phyloP scores from a whole-genome alignment of 2,797 vertebrate species.

The Diceros bicornis region DNA sequence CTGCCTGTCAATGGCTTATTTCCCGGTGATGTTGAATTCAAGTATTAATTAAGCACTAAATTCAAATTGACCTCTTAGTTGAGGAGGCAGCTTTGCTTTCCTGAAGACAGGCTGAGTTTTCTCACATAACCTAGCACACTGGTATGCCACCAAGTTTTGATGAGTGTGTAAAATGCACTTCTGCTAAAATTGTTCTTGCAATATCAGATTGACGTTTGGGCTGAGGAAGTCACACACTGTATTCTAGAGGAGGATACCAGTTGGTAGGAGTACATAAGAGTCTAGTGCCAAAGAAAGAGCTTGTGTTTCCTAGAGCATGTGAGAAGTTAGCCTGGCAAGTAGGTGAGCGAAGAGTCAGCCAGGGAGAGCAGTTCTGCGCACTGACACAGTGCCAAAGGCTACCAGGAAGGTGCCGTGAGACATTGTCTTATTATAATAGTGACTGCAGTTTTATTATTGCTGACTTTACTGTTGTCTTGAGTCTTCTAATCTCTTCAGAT shows the following conservation, averaged over 20 bases:
- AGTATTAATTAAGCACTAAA: constrained; percentile 58
- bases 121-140: not conserved
- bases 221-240: not conserved
- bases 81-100: constrained; percentile 62
- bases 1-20: constrained; percentile 70
- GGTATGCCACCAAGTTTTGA: constrained; percentile 25
- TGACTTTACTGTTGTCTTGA: constrained; percentile 21
- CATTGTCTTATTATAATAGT: not conserved
- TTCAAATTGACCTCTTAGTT: constrained; percentile 60
- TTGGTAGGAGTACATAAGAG: constrained; percentile 11
- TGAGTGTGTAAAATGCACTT: not conserved
- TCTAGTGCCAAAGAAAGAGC: not conserved
- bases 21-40: constrained; percentile 29
- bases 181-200: not conserved
- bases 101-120: constrained; percentile 33
- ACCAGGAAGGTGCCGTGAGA: not conserved
- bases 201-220: not conserved
- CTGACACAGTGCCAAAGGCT: not conserved
- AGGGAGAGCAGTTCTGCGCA: not conserved
- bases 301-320: not conserved
- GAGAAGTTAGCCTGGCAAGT: not conserved
- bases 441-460: constrained; percentile 37
- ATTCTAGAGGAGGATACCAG: not conserved
- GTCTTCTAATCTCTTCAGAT: constrained; percentile 44
- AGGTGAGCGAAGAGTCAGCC: not conserved